A percentile compares a stretch with the other conserved stretches of the same genome.
Conservation (phyloP, 1,140 invertebrate genomes). For the Apis florea region DNA sequence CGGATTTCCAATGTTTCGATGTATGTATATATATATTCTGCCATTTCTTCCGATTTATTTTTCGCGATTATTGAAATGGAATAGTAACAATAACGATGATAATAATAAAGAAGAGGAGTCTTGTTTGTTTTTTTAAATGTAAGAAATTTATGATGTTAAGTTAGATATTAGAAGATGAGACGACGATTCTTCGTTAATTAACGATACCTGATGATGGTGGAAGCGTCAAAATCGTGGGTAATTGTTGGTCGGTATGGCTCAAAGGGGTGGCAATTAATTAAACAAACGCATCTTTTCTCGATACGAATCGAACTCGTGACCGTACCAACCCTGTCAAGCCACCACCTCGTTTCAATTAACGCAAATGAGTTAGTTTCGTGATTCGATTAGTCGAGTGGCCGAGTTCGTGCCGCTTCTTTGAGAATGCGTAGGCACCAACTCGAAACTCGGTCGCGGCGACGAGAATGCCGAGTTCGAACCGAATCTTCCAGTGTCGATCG, state of each 20-base stretch:
- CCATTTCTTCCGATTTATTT: not conserved
- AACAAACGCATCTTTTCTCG: slow-evolving; percentile 18
- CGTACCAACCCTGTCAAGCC: no score
- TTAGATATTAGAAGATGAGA: no score
- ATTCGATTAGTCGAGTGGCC: slow-evolving; percentile 24
- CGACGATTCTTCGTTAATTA: slow-evolving; percentile 23
- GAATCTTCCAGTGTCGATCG: no score
- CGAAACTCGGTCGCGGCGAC: not conserved
- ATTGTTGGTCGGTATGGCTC: not conserved
- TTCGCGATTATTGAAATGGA: no score
- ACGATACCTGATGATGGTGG: slow-evolving; percentile 30
- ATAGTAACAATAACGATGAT: no score
- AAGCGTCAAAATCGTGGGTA: slow-evolving; percentile 4
- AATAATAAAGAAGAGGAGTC: no score
- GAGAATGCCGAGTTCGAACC: no score
- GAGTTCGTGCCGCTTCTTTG: not conserved
- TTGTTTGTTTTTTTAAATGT: no score
- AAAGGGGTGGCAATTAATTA: slow-evolving; percentile 20
- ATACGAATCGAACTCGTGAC: slow-evolving; percentile 16
- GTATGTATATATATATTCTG: not conserved
- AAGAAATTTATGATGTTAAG: no score
- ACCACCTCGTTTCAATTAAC: slow-evolving; percentile 22
- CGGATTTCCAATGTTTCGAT: not conserved
- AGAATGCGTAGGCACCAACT: not conserved
- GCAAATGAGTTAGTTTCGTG: slow-evolving; percentile 31